Evolutionary conservation across 2,113 vertebrate genomes (phyloP).

Genomic region (Oophaga pumilio): DNA sequence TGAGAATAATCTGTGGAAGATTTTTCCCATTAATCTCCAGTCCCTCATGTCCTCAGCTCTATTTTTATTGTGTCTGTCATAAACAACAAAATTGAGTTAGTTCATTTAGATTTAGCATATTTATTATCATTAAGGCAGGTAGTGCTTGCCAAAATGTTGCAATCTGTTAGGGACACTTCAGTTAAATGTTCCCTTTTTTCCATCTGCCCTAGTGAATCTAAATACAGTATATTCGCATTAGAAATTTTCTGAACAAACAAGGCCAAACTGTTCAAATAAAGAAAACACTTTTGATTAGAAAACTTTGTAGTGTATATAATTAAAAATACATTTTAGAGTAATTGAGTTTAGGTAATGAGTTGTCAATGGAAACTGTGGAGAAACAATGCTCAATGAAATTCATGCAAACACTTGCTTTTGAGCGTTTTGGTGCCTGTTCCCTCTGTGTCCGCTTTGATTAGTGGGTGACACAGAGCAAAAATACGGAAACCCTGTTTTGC

Average conservation of each 20-base stretch:
- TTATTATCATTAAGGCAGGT: constrained; percentile 48
- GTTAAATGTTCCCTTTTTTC: constrained; percentile 23
- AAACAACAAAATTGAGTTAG: constrained; percentile 40
- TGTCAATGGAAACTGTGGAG: no score
- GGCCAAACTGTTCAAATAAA: neutral
- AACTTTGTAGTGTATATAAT: neutral
- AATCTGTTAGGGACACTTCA: constrained; percentile 45
- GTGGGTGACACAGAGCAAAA: no score
- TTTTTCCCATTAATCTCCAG: constrained; percentile 27
- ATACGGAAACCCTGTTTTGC: no score
- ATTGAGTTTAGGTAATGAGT: no score
- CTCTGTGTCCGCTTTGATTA: no score
- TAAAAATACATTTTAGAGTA: neutral
- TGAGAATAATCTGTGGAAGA: constrained; percentile 21
- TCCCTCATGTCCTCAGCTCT: constrained; percentile 34
- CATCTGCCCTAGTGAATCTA: constrained; percentile 18
- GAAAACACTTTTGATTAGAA: neutral
- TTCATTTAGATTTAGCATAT: constrained; percentile 50
- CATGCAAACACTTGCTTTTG: no score
- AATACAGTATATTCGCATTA: neutral
- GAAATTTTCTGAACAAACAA: constrained; percentile 6
- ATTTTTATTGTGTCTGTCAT: constrained; percentile 50
- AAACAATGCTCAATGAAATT: no score
- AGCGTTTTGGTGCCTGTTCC: no score
- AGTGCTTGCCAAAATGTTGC: constrained; percentile 33